Evolutionary conservation across 2,113 vertebrate species (phyloP), one percentile per base, ranked within the genome.

Genomic region (Rhipidura dahli): DNA sequence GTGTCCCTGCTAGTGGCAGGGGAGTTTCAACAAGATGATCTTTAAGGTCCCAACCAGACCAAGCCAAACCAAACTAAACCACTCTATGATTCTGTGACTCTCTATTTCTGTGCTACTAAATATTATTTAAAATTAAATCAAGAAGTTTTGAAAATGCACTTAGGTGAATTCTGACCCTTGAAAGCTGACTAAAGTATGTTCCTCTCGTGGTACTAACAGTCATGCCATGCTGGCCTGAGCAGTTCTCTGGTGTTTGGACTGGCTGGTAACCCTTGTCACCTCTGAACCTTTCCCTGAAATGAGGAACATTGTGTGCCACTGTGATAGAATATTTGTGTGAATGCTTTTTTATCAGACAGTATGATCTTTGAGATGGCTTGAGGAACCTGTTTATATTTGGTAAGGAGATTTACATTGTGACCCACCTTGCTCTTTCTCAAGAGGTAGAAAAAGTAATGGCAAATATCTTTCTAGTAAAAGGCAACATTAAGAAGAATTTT

Each of bases 1-100:
- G 3, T 14, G 3, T 33, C 11, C 27, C 26, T 27, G 9, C 14
- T 9, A 1, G 9, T 13, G 14, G 9, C 21, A 23, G 11, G 2
- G 3, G 1, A 3, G 2, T 26, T 83, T 14, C 15, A 65, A 37
- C 8, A 20, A 91, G 20, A 17, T 3, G 5, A 11, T 31, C 7
- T 84, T 76, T 30, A 61, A 35, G 6, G 18, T 39, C 2, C 10
- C 5, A 53, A 53, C 6, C 3, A 61, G 51, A 22, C 1, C 4
- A 12, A 73, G 39, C 7, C 14, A 31, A 64, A 42, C 19, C 61
- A 63, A 71, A 26, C 2, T 9, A 42, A 63, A 39, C 3, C 3
- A 44, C 20, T 44, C n/a, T 40, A 20, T 82, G 11, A 33, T 47
- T n/a, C 18, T 53, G 3, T 2, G 2, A 51, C 27, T 56, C 9